phyloP scores from a whole-genome alignment of 1,140 invertebrate species.

The Helicorthomorpha holstii region DNA sequence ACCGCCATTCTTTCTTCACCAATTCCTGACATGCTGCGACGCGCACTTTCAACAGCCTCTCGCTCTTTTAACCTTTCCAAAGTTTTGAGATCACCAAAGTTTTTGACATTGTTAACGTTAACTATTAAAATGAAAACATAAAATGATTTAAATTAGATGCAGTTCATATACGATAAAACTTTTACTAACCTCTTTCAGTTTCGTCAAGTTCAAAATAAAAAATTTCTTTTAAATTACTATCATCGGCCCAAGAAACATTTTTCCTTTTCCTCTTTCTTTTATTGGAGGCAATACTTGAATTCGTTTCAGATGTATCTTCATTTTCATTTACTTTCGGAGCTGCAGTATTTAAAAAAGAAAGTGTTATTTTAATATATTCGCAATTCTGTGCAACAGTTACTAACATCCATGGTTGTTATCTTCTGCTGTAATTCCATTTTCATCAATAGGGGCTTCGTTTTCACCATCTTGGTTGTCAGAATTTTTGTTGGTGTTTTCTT shows the following conservation, averaged over 20 bases:
- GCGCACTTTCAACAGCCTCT: conserved; percentile 57
- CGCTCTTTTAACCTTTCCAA: conserved; percentile 71
- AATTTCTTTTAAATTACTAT: conserved; percentile 57
- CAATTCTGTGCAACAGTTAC: too few species aligned
- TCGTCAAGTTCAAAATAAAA: conserved; percentile 85
- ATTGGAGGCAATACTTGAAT: conserved; percentile 23
- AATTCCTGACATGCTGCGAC: conserved; percentile 29
- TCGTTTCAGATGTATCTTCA: too few species aligned
- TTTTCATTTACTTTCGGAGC: too few species aligned
- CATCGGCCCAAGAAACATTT: conserved; percentile 59
- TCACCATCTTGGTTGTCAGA: neutral
- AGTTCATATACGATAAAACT: neutral
- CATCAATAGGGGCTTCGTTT: too few species aligned
- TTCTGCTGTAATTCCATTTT: too few species aligned
- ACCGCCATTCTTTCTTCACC: conserved; percentile 24
- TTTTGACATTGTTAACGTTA: conserved; percentile 66
- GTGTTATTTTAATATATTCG: too few species aligned
- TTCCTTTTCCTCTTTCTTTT: conserved; percentile 49
- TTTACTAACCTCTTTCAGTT: conserved; percentile 50
- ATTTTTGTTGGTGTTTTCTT: conserved; percentile 6
- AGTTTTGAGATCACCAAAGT: conserved; percentile 76
- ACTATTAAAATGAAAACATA: conserved; percentile 32
- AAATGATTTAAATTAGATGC: neutral
- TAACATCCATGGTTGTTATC: too few species aligned
- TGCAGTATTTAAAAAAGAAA: too few species aligned